Evolutionary conservation across 2,797 vertebrate genomes (phyloP).

Genomic region (Rhinophrynus dorsalis): DNA sequence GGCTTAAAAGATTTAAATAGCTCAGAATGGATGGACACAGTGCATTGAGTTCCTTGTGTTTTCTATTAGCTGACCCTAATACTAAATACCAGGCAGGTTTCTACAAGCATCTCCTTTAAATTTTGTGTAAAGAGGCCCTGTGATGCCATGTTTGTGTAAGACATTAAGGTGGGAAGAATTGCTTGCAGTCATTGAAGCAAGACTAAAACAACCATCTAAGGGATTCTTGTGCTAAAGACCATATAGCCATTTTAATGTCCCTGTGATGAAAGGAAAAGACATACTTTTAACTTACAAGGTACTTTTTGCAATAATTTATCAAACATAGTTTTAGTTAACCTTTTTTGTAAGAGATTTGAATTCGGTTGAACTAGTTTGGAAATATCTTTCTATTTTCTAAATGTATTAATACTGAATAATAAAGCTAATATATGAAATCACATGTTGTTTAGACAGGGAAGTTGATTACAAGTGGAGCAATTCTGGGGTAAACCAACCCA

Average conservation of each 20-base stretch:
- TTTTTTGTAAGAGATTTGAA: too few species aligned
- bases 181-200: conserved; percentile 33
- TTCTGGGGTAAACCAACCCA: too few species aligned
- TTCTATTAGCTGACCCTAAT: conserved; percentile 20
- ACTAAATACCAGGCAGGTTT: conserved; percentile 16
- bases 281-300: too few species aligned
- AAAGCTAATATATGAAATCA: too few species aligned
- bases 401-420: too few species aligned
- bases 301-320: too few species aligned
- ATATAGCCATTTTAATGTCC: conserved; percentile 10
- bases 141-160: background rate
- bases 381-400: too few species aligned
- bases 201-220: conserved; percentile 24
- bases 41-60: background rate
- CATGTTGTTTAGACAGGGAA: too few species aligned
- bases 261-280: conserved; percentile 26
- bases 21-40: background rate
- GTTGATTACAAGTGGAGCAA: too few species aligned
- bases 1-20: background rate
- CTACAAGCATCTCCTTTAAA: conserved; percentile 19
- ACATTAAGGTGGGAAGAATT: background rate
- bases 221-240: conserved; percentile 3
- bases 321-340: too few species aligned
- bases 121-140: background rate
- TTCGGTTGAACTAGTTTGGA: too few species aligned